Conservation (phyloP, 1,140 invertebrate species). For the Eriosoma lanigerum region DNA sequence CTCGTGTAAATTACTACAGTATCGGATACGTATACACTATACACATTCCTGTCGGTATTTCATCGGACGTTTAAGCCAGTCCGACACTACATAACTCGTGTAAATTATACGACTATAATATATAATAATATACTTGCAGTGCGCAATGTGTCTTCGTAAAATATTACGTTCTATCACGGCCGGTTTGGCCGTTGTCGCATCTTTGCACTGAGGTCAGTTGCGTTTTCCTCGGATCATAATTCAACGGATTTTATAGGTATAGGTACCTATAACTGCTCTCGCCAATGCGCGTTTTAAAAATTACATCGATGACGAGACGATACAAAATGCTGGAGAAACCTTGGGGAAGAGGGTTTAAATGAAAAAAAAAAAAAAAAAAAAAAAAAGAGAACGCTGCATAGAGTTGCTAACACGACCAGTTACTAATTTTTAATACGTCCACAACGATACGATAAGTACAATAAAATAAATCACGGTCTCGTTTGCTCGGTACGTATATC, state of each 20-base stretch:
- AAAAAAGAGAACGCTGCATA: background rate
- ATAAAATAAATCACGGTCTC: background rate
- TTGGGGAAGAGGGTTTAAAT: background rate
- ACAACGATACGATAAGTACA: background rate
- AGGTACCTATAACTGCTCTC: too few species aligned
- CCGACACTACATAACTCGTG: slow-evolving; percentile 15
- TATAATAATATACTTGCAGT: background rate
- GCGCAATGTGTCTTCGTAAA: background rate
- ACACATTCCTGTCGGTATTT: background rate
- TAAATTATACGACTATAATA: background rate
- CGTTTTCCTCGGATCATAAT: slow-evolving; percentile 26
- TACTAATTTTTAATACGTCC: slow-evolving; percentile 21
- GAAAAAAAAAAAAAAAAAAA: background rate
- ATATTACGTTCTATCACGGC: background rate
- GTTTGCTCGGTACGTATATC: background rate
- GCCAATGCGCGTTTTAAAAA: background rate
- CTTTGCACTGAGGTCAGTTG: slow-evolving; percentile 22
- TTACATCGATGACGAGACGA: background rate
- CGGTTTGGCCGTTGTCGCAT: slow-evolving; percentile 16
- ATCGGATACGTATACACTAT: background rate
- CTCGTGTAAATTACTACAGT: too few species aligned
- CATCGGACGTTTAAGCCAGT: background rate
- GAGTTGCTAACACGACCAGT: background rate
- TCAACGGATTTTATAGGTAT: slow-evolving; percentile 16
- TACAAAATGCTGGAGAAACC: too few species aligned